These are phyloP conservation scores for Karalla daura DNA, from an alignment of 2,797 vertebrate genomes.

Conservation along the genomic window DNA sequence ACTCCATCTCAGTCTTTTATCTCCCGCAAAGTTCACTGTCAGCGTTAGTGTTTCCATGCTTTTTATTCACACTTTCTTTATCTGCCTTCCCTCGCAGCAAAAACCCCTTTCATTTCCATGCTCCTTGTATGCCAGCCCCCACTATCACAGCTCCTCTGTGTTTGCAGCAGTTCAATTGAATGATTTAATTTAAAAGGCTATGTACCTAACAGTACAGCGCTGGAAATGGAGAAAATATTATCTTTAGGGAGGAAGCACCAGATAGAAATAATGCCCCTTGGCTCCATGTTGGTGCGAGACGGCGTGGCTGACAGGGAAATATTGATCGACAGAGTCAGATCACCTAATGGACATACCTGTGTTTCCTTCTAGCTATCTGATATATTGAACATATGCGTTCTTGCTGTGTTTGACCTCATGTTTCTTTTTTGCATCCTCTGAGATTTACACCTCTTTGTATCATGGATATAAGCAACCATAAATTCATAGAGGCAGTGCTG, in stretches of 20 bases:
- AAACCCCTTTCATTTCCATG: slow-evolving; percentile 11
- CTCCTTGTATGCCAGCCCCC: slow-evolving; percentile 4
- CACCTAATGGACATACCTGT: slow-evolving; percentile 11
- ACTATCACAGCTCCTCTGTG: slow-evolving; percentile 8
- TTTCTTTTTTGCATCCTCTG: slow-evolving; percentile 9
- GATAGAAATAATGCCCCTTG: slow-evolving; percentile 28
- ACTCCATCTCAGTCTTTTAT: slow-evolving; percentile 22
- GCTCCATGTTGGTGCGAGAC: slow-evolving; percentile 14
- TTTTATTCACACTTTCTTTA: slow-evolving; percentile 14
- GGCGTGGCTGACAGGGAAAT: slow-evolving; percentile 10
- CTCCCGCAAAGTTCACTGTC: neutral
- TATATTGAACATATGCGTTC: slow-evolving; percentile 1
- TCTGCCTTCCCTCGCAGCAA: slow-evolving; percentile 10
- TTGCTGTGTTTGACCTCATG: neutral
- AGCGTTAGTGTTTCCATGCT: neutral
- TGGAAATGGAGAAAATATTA: slow-evolving; percentile 32
- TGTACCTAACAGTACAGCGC: slow-evolving; percentile 16
- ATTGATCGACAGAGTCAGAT: slow-evolving; percentile 34
- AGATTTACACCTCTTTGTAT: slow-evolving; percentile 11
- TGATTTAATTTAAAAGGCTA: slow-evolving; percentile 47
- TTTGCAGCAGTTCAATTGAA: slow-evolving; percentile 28
- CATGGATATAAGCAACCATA: neutral
- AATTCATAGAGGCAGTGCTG: slow-evolving; percentile 12
- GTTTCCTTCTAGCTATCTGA: slow-evolving; percentile 18
- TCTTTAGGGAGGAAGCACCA: slow-evolving; percentile 11